These are phyloP conservation scores for Blennius ocellaris DNA, from an alignment of 2,113 vertebrate genomes.

Conservation along the genomic window DNA sequence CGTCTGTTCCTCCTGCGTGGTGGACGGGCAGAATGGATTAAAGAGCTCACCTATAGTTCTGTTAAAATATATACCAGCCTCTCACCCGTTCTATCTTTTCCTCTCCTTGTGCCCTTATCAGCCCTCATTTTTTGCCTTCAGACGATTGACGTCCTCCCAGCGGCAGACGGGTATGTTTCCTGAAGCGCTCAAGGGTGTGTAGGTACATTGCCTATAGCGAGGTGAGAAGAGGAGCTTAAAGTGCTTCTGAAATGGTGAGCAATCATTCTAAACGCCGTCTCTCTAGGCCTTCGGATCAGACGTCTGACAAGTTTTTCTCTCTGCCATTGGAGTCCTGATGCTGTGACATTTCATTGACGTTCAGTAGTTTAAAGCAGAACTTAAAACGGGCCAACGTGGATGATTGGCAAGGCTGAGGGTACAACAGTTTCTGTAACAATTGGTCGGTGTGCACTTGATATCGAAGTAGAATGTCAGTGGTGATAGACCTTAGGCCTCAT, in stretches of 20 bases:
- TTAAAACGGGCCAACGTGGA: too few relatives aligned
- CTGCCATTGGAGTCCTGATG: background rate
- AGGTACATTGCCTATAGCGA: background rate
- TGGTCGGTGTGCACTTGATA: too few relatives aligned
- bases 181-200: background rate
- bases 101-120: constrained; percentile 3
- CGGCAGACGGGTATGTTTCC: background rate
- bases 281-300: background rate
- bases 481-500: too few relatives aligned
- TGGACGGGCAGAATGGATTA: background rate
- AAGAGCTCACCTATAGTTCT: background rate
- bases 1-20: background rate
- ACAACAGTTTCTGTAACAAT: too few relatives aligned
- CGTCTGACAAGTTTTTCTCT: background rate
- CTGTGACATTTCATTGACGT: constrained; percentile 10
- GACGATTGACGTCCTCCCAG: background rate
- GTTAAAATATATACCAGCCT: background rate
- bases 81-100: background rate
- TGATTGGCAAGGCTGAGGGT: too few relatives aligned
- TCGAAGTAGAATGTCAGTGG: too few relatives aligned
- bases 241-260: background rate
- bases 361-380: background rate
- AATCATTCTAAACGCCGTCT: background rate
- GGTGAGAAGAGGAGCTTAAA: background rate
- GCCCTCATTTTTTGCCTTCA: constrained; percentile 7